These are phyloP conservation scores for Nephrotoma guestfalica DNA, from an alignment of 2,888 invertebrate genomes.

Conservation along the genomic window DNA sequence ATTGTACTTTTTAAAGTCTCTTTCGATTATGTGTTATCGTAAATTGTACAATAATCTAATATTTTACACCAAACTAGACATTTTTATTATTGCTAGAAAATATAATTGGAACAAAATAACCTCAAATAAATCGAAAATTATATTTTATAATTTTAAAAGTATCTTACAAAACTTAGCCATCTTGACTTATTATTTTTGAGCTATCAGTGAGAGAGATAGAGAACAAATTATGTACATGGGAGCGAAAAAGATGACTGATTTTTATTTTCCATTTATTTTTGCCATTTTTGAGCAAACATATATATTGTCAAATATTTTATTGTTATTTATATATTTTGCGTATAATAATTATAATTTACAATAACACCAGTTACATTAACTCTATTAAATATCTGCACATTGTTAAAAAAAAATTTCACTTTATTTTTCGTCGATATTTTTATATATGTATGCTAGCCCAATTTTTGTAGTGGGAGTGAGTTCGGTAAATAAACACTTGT, in stretches of 20 bases:
- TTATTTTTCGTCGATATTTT: background rate
- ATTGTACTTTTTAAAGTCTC: background rate
- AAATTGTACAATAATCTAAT: background rate
- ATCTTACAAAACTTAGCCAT: slow-evolving; percentile 3
- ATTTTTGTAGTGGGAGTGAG: background rate
- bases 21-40: background rate
- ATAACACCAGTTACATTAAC: background rate
- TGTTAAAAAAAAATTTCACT: background rate
- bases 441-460: background rate
- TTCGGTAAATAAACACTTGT: background rate
- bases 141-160: background rate
- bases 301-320: background rate
- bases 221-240: background rate
- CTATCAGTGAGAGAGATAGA: background rate
- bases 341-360: background rate
- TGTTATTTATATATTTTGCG: background rate
- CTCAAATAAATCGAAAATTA: background rate
- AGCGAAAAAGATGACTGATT: background rate
- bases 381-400: background rate
- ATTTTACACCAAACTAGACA: background rate
- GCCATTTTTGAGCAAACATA: background rate
- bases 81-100: background rate
- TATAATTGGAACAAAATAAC: background rate
- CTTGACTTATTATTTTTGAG: background rate
- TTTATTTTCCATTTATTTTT: background rate